Base-by-base conservation (phyloP, 2,797 vertebrate species). In the Pseudocheirus occidentalis region DNA sequence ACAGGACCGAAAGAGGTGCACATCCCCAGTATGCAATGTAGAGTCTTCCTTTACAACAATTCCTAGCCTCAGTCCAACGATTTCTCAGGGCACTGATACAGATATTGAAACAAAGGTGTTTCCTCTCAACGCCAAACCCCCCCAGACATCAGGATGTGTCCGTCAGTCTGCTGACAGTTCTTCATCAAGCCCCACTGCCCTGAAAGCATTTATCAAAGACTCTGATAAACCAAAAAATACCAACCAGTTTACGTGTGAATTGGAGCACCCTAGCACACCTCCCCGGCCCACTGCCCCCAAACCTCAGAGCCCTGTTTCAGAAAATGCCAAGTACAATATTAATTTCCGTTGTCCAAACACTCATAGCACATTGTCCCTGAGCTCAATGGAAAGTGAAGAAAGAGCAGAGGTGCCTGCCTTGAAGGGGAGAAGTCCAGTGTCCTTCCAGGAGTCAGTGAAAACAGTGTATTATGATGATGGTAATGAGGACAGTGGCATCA, bases 1-100 rank as follows among this genome's bases (percentile, higher is more conserved):
- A 96, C 98, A 93, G 0, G 99, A 99, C 90, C 98, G 99, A 28
- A 98, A 98, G 96, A 98, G 98, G 12, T 98, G 99, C 50, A 97
- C 98, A 1, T 98, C 98, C 3, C 98, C 98, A 0, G 5, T 98
- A 93, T 97, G 97, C n/a, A 98, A 97, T 90, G 93, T 97, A 31
- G 96, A 95, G 9, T 96, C 98, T 90, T 96, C 97, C 27, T 94
- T 93, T 29, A 92, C 94, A 0, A 96, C 92, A 55, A 94, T 95
- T 57, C 96, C 97, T 21, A 55, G 91, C 92, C 91, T 92, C 28
- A 95, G 97, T 94, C 92, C 96, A 0, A 21, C 93, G 0, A 6
- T 59, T 29, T 95, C 95, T 55, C 97, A 95, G 55, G 62, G 21
- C 18, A 50, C 93, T 55, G 96, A 89, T 81, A 81, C 95, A 21